phyloP scores from a whole-genome alignment of 2,113 vertebrate genomes.

The Clarias gariepinus region DNA sequence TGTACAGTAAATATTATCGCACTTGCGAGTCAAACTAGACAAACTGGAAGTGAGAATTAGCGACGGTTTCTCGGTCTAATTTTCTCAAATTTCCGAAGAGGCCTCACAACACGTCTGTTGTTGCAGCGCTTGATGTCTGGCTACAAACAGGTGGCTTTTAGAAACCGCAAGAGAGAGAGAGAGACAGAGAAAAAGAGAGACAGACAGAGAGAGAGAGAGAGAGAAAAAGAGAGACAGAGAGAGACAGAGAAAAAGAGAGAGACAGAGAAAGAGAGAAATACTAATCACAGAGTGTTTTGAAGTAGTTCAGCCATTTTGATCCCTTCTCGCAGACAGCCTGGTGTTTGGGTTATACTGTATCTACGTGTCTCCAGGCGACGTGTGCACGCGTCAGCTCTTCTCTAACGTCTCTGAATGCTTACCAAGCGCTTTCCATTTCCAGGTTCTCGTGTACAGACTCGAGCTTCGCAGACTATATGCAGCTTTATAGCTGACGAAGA shows the following conservation, averaged over 20 bases:
- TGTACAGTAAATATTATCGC: background rate
- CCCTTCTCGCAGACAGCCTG: slow-evolving; percentile 27
- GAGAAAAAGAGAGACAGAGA: slow-evolving; percentile 38
- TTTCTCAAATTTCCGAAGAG: slow-evolving; percentile 7
- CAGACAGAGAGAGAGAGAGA: slow-evolving; percentile 1
- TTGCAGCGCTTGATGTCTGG: slow-evolving; percentile 16
- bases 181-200: too few relatives aligned
- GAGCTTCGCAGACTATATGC: background rate
- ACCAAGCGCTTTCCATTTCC: background rate
- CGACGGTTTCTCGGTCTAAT: background rate
- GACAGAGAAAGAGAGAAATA: slow-evolving; percentile 36
- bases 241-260: background rate
- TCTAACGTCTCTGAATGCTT: background rate
- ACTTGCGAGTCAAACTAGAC: background rate
- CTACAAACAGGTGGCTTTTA: slow-evolving; percentile 59
- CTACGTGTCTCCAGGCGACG: background rate
- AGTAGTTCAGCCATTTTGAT: slow-evolving; percentile 52
- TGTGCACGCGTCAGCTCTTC: background rate
- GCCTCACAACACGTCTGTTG: background rate
- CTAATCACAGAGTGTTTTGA: slow-evolving; percentile 68
- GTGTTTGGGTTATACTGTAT: background rate
- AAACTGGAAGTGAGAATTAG: background rate
- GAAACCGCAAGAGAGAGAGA: slow-evolving; percentile 35
- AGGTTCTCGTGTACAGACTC: background rate
- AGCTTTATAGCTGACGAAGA: background rate